A percentile compares a stretch with the other conserved stretches of the same genome.
These are phyloP conservation scores for Cyanocitta stelleri DNA, from an alignment of 2,113 vertebrate genomes.

Conservation along the genomic window DNA sequence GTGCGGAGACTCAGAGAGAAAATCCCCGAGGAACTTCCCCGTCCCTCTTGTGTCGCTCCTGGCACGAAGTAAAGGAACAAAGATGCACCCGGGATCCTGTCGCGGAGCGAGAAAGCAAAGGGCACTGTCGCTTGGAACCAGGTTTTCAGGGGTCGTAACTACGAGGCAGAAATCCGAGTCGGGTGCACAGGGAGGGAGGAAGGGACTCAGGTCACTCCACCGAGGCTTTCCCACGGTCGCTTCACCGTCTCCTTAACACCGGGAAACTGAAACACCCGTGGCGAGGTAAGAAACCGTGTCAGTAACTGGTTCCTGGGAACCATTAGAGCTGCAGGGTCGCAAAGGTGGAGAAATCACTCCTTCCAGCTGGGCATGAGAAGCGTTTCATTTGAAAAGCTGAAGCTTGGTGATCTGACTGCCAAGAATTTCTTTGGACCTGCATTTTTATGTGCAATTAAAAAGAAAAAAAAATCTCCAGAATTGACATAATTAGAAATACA, in stretches of 20 bases:
- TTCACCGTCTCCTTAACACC: neutral
- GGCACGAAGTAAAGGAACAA: neutral
- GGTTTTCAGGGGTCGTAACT: neutral
- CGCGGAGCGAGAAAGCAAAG: neutral
- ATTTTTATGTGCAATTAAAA: neutral
- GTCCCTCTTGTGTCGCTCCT: neutral
- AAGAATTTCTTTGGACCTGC: neutral
- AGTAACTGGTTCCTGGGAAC: neutral
- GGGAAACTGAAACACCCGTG: neutral
- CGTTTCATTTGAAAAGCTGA: neutral
- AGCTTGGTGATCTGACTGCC: neutral
- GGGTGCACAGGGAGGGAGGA: neutral
- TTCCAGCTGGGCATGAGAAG: neutral
- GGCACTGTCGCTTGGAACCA: neutral
- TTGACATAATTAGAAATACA: neutral
- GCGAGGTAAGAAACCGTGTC: slow-evolving; percentile 22
- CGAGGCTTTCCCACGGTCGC: slow-evolving; percentile 5
- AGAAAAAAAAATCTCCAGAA: neutral
- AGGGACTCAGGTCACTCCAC: neutral
- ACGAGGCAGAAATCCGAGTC: neutral
- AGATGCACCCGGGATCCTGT: neutral
- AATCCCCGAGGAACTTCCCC: neutral
- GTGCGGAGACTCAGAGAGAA: neutral
- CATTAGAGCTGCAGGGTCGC: neutral
- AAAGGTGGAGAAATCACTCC: slow-evolving; percentile 1